Base-by-base conservation (phyloP, 2,113 vertebrate species). In the Brienomyrus brachyistius region DNA sequence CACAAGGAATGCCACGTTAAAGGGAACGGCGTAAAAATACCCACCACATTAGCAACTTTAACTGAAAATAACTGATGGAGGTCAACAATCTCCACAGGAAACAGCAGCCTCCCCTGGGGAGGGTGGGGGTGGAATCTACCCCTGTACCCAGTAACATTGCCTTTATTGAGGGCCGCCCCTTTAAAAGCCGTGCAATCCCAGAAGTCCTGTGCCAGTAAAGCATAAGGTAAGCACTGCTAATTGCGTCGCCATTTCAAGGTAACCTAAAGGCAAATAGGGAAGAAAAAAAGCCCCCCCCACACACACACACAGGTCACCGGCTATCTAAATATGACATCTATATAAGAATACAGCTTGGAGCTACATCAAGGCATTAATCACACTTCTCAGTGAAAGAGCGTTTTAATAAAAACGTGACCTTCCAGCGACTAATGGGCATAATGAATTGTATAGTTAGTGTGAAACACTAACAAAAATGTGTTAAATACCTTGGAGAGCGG, bases 281-380 rank as follows among this genome's bases (percentile, higher is more conserved):
- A 19, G 17, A 47, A 40, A 45, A 23, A 40, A n/a, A 84, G 8
- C 80, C 1, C 5, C 17, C 17, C 52, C 6, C 6, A 31, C 31
- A 31, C 31, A 31, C 31, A 31, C 17, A 3, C 13, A 77, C 74
- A 77, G 74, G 74, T 77, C 27, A 77, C 17, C 17, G 27, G 27
- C 31, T 77, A 77, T 77, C 74, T 77, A 77, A 77, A 77, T 77
- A 77, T 21, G 43, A 84, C 82, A 48, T 84, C 23, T 84, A 84
- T 23, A 84, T 40, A 48, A 47, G 45, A 47, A 48, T 47, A 84
- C 82, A 84, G 82, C 82, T 47, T n/a, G 82, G 7, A 48, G 82
- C 82, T n/a, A 48, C 2, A 35, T n/a, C 19, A n/a, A 47, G 9
- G 17, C 40, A 84, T 84, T 84, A 84, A 84, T 84, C 45, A 84